A percentile compares a stretch with the other conserved stretches of the same genome.
phyloP scores from a whole-genome alignment of 2,888 invertebrate species.

The Thyatira batis region DNA sequence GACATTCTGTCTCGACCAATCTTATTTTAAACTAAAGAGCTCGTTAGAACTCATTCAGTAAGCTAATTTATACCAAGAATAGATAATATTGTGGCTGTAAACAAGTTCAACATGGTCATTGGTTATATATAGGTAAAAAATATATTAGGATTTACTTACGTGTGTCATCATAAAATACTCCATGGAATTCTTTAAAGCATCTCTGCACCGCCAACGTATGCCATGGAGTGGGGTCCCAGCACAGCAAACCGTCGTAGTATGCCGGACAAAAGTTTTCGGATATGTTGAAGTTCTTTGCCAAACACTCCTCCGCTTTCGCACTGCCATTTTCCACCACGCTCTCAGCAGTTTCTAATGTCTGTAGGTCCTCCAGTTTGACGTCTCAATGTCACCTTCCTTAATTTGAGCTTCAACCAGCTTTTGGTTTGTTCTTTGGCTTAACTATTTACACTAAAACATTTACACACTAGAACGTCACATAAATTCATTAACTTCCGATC shows the following conservation, averaged over 20 bases:
- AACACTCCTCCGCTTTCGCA: constrained; percentile 59
- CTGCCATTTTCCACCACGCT: constrained; percentile 65
- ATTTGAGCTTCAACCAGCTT: constrained; percentile 38
- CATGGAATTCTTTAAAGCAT: constrained; percentile 90
- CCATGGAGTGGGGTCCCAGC: constrained; percentile 91
- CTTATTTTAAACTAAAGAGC: too few species aligned
- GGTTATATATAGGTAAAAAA: not conserved
- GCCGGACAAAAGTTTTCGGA: constrained; percentile 82
- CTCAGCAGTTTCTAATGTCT: constrained; percentile 62
- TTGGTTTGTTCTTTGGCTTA: constrained; percentile 53
- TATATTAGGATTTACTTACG: constrained; percentile 84
- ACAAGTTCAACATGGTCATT: too few species aligned
- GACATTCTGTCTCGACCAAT: too few species aligned
- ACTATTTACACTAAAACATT: constrained; percentile 29
- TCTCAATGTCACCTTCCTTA: constrained; percentile 31
- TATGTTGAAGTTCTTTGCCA: constrained; percentile 53
- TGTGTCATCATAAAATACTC: constrained; percentile 90
- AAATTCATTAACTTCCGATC: constrained; percentile 28
- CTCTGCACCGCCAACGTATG: constrained; percentile 87
- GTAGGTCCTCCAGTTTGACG: constrained; percentile 79
- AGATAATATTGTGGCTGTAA: not conserved
- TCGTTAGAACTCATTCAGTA: too few species aligned
- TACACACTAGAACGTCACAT: constrained; percentile 38
- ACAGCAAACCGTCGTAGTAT: constrained; percentile 89
- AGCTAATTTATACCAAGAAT: too few species aligned